Evolutionary conservation across 2,113 vertebrate genomes (phyloP).

Genomic region (Actenoides lindsayi): DNA sequence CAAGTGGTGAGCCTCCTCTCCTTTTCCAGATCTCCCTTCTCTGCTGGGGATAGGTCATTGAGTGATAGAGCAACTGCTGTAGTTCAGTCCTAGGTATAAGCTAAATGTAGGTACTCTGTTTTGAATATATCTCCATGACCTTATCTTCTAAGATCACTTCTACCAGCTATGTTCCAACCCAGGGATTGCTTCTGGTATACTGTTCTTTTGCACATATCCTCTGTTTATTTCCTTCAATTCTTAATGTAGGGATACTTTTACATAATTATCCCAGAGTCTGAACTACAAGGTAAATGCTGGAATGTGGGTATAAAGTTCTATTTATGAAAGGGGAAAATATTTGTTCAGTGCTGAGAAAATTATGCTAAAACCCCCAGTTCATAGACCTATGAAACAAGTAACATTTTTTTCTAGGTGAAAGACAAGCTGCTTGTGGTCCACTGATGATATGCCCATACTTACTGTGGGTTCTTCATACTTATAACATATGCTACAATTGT

Average conservation of each 20-base stretch:
- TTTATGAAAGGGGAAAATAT: not conserved
- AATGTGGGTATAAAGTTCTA: not conserved
- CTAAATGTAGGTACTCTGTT: not conserved
- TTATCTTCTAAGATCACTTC: not conserved
- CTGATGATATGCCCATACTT: not conserved
- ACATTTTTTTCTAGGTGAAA: not conserved
- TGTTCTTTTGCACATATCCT: not conserved
- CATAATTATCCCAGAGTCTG: not conserved
- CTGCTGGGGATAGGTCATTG: too few relatives aligned
- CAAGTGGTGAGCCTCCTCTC: too few relatives aligned
- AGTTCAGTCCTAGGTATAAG: too few relatives aligned
- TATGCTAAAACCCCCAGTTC: rapidly evolving
- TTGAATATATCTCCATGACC: not conserved
- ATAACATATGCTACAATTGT: not conserved
- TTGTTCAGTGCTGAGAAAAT: not conserved
- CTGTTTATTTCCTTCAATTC: not conserved
- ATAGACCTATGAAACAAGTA: not conserved
- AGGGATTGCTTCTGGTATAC: not conserved
- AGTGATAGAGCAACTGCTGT: too few relatives aligned
- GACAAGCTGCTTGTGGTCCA: not conserved
- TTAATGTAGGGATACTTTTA: not conserved
- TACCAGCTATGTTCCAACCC: not conserved
- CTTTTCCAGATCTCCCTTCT: too few relatives aligned
- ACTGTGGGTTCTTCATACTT: not conserved
- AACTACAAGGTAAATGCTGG: not conserved